These are phyloP conservation scores for Lasioglossum marginatum DNA, from an alignment of 2,888 invertebrate genomes.

Conservation along the genomic window DNA sequence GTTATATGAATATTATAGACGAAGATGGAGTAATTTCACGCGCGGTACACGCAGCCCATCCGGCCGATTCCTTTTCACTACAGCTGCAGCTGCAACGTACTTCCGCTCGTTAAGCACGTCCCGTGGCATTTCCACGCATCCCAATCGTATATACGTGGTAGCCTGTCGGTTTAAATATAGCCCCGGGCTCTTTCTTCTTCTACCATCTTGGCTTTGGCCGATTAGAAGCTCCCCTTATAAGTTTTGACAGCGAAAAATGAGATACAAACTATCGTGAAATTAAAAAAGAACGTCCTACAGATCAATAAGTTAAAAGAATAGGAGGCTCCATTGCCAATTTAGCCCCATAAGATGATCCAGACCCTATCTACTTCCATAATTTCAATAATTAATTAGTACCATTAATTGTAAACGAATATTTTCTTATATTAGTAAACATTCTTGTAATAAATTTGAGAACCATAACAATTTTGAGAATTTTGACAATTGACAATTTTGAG, in stretches of 20 bases:
- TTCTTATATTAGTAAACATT: too few relatives aligned
- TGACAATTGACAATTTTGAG: too few relatives aligned
- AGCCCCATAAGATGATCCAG: too few relatives aligned
- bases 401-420: too few relatives aligned
- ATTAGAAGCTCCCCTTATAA: slow-evolving; percentile 42
- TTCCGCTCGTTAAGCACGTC: slow-evolving; percentile 77
- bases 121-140: slow-evolving; percentile 73
- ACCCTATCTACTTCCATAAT: too few relatives aligned
- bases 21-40: slow-evolving; percentile 19
- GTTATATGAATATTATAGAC: background rate
- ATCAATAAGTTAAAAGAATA: background rate
- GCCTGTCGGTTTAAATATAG: slow-evolving; percentile 72
- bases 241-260: slow-evolving; percentile 35
- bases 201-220: slow-evolving; percentile 34
- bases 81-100: slow-evolving; percentile 72
- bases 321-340: background rate
- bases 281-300: background rate
- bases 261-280: background rate
- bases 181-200: slow-evolving; percentile 52
- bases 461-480: too few relatives aligned
- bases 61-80: slow-evolving; percentile 44
- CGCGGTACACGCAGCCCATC: slow-evolving; percentile 2
- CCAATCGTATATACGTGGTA: slow-evolving; percentile 62
- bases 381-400: too few relatives aligned
- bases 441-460: too few relatives aligned